Conservation (phyloP, 2,888 invertebrate genomes). For the Lasius fuliginosus region DNA sequence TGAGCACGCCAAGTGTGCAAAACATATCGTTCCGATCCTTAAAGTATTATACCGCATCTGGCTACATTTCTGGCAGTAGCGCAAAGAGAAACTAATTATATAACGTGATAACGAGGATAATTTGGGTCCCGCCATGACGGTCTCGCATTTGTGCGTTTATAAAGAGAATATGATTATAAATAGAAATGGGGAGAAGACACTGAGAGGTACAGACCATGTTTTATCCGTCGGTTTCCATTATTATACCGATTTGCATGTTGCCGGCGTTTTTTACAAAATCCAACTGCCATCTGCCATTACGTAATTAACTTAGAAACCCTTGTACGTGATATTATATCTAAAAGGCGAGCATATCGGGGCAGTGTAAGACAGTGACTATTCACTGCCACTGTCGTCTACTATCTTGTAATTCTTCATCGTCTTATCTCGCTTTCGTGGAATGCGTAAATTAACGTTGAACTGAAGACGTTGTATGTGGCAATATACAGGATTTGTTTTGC, state of each 20-base stretch:
- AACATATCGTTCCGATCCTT: slow-evolving; percentile 1
- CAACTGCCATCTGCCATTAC: slow-evolving; percentile 64
- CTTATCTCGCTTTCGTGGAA: slow-evolving; percentile 33
- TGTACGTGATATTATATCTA: slow-evolving; percentile 68
- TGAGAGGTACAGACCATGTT: slow-evolving; percentile 47
- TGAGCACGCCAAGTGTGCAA: not conserved
- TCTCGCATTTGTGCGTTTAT: slow-evolving; percentile 70
- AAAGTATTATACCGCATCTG: slow-evolving; percentile 18
- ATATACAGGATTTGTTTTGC: not conserved
- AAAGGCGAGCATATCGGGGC: not conserved
- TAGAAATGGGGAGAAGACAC: slow-evolving; percentile 59
- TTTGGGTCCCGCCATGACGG: slow-evolving; percentile 66
- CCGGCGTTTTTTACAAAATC: slow-evolving; percentile 64
- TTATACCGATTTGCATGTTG: slow-evolving; percentile 71
- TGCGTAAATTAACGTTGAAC: slow-evolving; percentile 34
- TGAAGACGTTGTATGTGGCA: not conserved
- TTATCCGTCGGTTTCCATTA: slow-evolving; percentile 67
- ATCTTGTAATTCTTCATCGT: slow-evolving; percentile 30
- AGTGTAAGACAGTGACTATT: slow-evolving; percentile 27
- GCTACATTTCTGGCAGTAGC: slow-evolving; percentile 29
- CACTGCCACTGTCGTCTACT: not conserved
- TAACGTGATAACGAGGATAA: slow-evolving; percentile 75
- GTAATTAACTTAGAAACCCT: slow-evolving; percentile 67
- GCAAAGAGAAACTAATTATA: slow-evolving; percentile 69
- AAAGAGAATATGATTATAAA: slow-evolving; percentile 77